Conservation (phyloP, 2,888 invertebrate genomes). For the Agrotis ipsilon region DNA sequence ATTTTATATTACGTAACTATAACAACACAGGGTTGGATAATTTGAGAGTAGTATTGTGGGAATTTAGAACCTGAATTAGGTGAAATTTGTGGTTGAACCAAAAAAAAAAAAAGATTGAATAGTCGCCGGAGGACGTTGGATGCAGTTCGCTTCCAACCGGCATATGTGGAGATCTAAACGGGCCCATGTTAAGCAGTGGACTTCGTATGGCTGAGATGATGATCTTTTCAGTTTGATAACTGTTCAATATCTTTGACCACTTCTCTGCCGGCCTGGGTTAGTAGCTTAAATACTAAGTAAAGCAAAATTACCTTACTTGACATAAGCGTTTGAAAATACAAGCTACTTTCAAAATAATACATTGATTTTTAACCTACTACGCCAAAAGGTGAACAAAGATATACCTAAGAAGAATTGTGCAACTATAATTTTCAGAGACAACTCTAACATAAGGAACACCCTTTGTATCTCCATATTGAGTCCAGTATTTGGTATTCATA, state of each 20-base stretch:
- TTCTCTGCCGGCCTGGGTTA: neutral
- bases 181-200: too few relatives aligned
- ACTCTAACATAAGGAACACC: conserved; percentile 25
- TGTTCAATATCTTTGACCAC: neutral
- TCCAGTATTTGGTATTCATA: conserved; percentile 57
- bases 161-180: too few relatives aligned
- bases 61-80: too few relatives aligned
- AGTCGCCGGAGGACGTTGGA: too few relatives aligned
- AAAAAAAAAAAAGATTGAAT: too few relatives aligned
- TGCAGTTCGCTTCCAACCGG: too few relatives aligned
- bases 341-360: neutral
- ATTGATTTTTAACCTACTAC: neutral
- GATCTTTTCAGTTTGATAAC: neutral
- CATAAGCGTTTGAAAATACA: neutral
- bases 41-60: neutral
- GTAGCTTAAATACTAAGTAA: neutral
- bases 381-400: neutral
- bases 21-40: conserved; percentile 11
- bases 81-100: too few relatives aligned
- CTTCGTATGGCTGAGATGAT: too few relatives aligned
- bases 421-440: neutral
- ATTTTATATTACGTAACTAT: conserved; percentile 9
- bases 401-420: neutral
- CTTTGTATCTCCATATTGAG: conserved; percentile 36
- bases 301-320: too few relatives aligned